These are phyloP conservation scores for Hycleus cichorii DNA, from an alignment of 1,140 invertebrate species.

Conservation along the genomic window DNA sequence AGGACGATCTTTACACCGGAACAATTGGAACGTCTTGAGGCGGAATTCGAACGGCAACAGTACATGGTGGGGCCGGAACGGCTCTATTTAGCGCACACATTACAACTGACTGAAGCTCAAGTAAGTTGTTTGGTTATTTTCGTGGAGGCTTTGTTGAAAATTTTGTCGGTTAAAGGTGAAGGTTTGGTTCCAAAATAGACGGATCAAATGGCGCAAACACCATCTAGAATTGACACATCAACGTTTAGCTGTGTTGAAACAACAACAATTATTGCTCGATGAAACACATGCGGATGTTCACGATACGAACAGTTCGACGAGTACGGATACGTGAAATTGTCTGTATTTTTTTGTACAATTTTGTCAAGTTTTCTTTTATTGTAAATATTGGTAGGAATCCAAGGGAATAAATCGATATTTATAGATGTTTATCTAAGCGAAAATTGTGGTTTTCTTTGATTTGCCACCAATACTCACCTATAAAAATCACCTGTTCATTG, in stretches of 20 bases:
- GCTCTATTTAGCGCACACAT: slow-evolving; percentile 76
- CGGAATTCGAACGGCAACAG: slow-evolving; percentile 87
- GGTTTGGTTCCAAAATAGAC: slow-evolving; percentile 95
- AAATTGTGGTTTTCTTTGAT: no score
- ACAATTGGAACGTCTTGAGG: slow-evolving; percentile 83
- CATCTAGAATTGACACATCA: slow-evolving; percentile 88
- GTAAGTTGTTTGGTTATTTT: slow-evolving; percentile 40
- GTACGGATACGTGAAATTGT: slow-evolving; percentile 34
- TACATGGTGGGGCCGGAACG: slow-evolving; percentile 94
- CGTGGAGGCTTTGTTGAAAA: background rate
- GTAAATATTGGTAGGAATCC: background rate
- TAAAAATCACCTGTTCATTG: no score
- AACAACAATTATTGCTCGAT: slow-evolving; percentile 42
- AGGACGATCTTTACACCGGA: slow-evolving; percentile 92
- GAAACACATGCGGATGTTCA: slow-evolving; percentile 33
- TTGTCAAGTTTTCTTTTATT: background rate
- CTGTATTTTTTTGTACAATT: background rate
- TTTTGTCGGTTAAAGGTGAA: slow-evolving; percentile 62
- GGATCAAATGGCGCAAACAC: slow-evolving; percentile 94
- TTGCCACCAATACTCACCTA: no score
- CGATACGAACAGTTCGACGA: slow-evolving; percentile 35
- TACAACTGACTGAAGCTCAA: slow-evolving; percentile 87
- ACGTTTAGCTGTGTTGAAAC: slow-evolving; percentile 67
- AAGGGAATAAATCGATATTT: no score
- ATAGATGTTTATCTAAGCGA: no score